phyloP scores from a whole-genome alignment of 2,797 vertebrate genomes.

The Rallus crepitans region DNA sequence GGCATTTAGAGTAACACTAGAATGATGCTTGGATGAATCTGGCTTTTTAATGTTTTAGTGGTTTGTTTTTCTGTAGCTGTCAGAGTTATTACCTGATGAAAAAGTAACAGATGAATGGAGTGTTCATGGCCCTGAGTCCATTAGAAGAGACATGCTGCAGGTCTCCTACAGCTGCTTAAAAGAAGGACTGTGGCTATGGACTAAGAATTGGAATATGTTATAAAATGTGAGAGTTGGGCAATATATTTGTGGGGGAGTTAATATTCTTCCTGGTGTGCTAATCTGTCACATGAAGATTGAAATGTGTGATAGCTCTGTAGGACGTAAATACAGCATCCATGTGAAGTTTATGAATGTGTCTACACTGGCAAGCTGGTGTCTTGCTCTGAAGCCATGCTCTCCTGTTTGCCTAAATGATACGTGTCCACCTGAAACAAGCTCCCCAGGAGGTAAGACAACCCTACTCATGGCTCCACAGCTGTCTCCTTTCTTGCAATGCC shows the following conservation, averaged over 20 bases:
- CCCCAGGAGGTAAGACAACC: neutral
- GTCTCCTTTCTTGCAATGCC: neutral
- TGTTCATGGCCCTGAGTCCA: neutral
- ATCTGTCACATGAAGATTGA: neutral
- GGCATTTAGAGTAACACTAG: neutral
- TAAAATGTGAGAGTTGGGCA: neutral
- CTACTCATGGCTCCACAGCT: neutral
- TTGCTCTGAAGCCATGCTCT: neutral
- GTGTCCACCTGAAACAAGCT: neutral
- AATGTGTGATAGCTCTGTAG: neutral
- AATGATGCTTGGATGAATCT: neutral
- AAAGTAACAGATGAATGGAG: neutral
- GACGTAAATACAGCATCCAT: neutral
- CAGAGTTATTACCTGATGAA: neutral
- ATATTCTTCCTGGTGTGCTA: neutral
- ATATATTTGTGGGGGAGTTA: neutral
- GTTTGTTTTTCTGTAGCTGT: neutral
- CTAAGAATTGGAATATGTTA: neutral
- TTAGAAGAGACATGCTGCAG: neutral
- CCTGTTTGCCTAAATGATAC: neutral
- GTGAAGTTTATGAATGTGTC: neutral
- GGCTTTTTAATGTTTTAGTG: neutral
- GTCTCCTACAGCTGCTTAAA: neutral
- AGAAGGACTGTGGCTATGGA: neutral
- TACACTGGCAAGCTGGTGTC: neutral